These are phyloP conservation scores for Plectropomus leopardus DNA, from an alignment of 2,113 vertebrate genomes.

Conservation along the genomic window DNA sequence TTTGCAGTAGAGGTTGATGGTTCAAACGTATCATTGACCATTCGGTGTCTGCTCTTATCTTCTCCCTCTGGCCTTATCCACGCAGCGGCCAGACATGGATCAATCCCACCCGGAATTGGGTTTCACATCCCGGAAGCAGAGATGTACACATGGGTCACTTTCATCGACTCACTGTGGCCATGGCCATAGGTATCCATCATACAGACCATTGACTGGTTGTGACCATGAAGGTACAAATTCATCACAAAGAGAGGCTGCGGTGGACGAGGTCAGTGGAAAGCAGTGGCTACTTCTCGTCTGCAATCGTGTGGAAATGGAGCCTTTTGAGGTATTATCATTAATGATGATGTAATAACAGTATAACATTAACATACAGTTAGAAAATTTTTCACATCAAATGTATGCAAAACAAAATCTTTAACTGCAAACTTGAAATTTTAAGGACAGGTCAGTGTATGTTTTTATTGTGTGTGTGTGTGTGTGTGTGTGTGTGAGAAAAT, in stretches of 20 bases:
- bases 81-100: conserved; percentile 76
- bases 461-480: conserved; percentile 3
- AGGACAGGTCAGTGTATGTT: background rate
- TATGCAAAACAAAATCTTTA: background rate
- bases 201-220: conserved; percentile 64
- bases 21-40: conserved; percentile 76
- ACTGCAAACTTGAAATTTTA: background rate
- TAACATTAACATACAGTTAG: background rate
- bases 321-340: conserved; percentile 34
- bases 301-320: conserved; percentile 43
- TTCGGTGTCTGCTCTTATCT: conserved; percentile 77
- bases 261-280: conserved; percentile 49
- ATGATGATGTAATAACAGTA: conserved; percentile 31
- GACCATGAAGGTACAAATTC: conserved; percentile 71
- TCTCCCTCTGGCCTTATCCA: conserved; percentile 70
- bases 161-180: conserved; percentile 72
- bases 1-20: conserved; percentile 69
- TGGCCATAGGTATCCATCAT: conserved; percentile 69
- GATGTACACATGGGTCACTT: conserved; percentile 80
- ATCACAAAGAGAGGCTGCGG: conserved; percentile 54
- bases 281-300: conserved; percentile 17
- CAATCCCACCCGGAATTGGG: conserved; percentile 80
- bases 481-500: background rate
- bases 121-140: conserved; percentile 82
- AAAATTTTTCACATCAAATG: background rate